Conservation (phyloP, 2,113 vertebrate genomes). For the Heterochromis multidens region DNA sequence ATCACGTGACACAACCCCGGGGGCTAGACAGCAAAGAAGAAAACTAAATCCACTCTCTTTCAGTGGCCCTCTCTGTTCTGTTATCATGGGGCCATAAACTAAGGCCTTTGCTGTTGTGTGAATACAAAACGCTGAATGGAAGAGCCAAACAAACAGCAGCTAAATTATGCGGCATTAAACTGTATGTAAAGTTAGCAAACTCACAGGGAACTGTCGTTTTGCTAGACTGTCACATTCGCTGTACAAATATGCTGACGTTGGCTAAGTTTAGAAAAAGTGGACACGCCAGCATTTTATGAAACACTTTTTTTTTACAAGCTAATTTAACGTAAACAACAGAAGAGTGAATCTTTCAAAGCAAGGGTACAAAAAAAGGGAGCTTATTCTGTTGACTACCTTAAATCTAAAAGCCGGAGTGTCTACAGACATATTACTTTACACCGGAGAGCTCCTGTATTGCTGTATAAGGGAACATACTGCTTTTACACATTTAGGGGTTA, state of each 20-base stretch:
- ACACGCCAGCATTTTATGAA: neutral
- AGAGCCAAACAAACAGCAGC: neutral
- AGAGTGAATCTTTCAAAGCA: neutral
- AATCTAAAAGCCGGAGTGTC: neutral
- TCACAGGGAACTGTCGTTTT: neutral
- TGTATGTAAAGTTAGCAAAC: neutral
- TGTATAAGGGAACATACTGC: neutral
- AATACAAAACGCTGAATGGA: neutral
- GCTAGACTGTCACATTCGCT: neutral
- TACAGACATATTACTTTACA: neutral
- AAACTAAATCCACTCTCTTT: neutral
- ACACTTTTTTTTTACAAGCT: neutral
- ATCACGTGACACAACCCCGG: constrained; percentile 17
- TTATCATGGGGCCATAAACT: neutral
- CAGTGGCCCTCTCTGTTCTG: neutral
- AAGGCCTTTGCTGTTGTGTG: accelerated
- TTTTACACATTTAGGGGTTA: neutral
- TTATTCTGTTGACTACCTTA: neutral
- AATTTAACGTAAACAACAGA: neutral
- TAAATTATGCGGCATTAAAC: neutral
- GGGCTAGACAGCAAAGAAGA: neutral
- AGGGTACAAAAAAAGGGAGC: neutral
- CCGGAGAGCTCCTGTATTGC: neutral
- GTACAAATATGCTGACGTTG: neutral
- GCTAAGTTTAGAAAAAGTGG: neutral